Percentiles rank a stretch among this genome's conserved stretches.
phyloP scores from a whole-genome alignment of 2,888 invertebrate genomes.

The Yponomeuta malinellus region DNA sequence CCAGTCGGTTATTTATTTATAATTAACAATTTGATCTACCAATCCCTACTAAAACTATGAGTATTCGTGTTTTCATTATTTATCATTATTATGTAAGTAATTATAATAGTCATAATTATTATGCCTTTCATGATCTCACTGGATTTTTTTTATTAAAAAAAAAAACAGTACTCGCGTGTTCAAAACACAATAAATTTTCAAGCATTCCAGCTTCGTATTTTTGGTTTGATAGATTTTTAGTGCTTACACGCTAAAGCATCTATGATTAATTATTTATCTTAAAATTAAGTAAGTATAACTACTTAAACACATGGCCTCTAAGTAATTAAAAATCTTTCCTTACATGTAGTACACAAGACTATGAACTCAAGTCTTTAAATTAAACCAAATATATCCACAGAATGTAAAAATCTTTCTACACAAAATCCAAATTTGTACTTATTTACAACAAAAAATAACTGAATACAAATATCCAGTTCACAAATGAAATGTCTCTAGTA shows the following conservation, averaged over 20 bases:
- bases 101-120: conserved; percentile 33
- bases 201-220: conserved; percentile 71
- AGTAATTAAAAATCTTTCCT: conserved; percentile 39
- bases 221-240: conserved; percentile 68
- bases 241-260: conserved; percentile 50
- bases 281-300: background rate
- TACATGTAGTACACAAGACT: background rate
- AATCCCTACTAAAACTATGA: conserved; percentile 55
- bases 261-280: conserved; percentile 26
- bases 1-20: conserved; percentile 11
- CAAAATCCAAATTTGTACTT: conserved; percentile 8
- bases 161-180: conserved; percentile 52
- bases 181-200: conserved; percentile 72
- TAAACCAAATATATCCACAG: conserved; percentile 10
- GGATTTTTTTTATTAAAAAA: conserved; percentile 45
- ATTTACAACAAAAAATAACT: conserved; percentile 3
- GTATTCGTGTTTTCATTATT: conserved; percentile 41
- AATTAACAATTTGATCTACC: conserved; percentile 28
- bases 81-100: conserved; percentile 2
- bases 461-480: background rate
- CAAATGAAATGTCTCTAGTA: background rate
- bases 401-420: conserved; percentile 13
- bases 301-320: conserved; percentile 54
- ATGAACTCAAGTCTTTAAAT: too few species aligned
- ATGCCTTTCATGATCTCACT: conserved; percentile 56